Base-by-base conservation (phyloP, 2,113 vertebrate genomes). In the Ciconia stormi region DNA sequence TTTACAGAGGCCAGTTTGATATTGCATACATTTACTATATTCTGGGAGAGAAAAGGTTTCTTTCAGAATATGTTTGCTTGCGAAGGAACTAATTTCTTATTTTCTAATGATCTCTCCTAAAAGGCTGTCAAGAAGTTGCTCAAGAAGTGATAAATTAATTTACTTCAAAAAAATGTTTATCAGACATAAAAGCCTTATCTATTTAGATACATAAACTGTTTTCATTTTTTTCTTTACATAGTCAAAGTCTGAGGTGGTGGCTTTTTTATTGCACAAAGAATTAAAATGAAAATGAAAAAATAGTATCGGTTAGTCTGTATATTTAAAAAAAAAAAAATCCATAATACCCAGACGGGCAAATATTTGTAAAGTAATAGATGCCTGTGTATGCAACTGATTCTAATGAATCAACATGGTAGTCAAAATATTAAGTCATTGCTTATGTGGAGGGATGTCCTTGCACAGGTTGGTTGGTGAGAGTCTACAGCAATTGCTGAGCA, bases 21-120 rank as follows among this genome's bases (percentile, higher is more conserved):
- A 40, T 9, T 0, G 1, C 2, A 1, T 49, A 36, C 7, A 38
- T 50, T 49, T 34, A 32, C 50, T 26, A 17, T 32, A 53, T 32
- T 71, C 52, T 67, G 55, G 21, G 32, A 53, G 27, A 58, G 15
- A 76, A 47, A 40, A 23, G 20, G 18, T 6, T 29, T 74, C 20
- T 74, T 81, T 62, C n/a, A 38, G 36, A 65, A 63, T 15, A 62
- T 0, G 3, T 19, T 40, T 70, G 36, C 34, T 55, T 52, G 34
- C 70, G 36, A 63, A 86, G 16, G 25, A 76, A 74, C 38, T 32
- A 34, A 3, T 47, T 55, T 56, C 9, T 3, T 63, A 50, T 62
- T 69, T 85, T 56, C 73, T 62, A 62, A 50, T 44, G 27, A 61
- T 44, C 7, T 44, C 67, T 56, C 40, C 40, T 72, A 61, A 78